Conservation (phyloP, 2,888 invertebrate genomes). For the Ophion ventricosus region DNA sequence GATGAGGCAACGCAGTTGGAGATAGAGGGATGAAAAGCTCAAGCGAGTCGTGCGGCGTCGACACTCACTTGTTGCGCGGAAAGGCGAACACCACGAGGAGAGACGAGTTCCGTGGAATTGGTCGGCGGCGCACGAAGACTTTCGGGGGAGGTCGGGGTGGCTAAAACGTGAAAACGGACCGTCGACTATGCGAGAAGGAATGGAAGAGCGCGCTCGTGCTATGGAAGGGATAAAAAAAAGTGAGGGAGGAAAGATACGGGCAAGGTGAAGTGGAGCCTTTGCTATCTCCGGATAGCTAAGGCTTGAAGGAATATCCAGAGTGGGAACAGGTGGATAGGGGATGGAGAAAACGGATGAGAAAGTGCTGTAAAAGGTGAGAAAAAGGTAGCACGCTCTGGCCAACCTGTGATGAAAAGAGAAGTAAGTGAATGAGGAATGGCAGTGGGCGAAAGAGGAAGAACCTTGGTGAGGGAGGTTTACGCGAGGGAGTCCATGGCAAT, state of each 20-base stretch:
- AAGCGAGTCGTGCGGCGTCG: conserved; percentile 69
- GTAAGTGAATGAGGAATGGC: conserved; percentile 60
- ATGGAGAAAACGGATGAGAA: conserved; percentile 60
- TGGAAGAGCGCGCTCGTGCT: conserved; percentile 7
- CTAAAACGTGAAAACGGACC: conserved; percentile 15
- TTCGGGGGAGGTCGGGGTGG: background rate
- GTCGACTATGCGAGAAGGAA: background rate
- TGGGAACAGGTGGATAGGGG: conserved; percentile 64
- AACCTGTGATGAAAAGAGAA: conserved; percentile 59
- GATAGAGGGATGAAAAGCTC: conserved; percentile 51
- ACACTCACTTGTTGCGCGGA: conserved; percentile 82
- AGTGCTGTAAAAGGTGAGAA: conserved; percentile 62
- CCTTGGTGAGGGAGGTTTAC: conserved; percentile 37
- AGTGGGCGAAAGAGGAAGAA: conserved; percentile 44
- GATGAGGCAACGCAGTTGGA: conserved; percentile 56
- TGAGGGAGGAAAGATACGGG: conserved; percentile 60
- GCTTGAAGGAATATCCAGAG: conserved; percentile 37
- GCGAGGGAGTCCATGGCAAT: conserved; percentile 72
- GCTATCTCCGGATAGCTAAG: conserved; percentile 53
- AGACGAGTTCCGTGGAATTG: conserved; percentile 60
- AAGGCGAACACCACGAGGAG: conserved; percentile 63
- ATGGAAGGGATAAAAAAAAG: conserved; percentile 10
- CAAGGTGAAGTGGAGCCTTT: conserved; percentile 31
- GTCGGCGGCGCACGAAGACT: conserved; percentile 17
- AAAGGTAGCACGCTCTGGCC: conserved; percentile 31